Evolutionary conservation across 2,888 invertebrate genomes (phyloP), one percentile per base, ranked within the genome.

Genomic region (Nomada goodeniana): DNA sequence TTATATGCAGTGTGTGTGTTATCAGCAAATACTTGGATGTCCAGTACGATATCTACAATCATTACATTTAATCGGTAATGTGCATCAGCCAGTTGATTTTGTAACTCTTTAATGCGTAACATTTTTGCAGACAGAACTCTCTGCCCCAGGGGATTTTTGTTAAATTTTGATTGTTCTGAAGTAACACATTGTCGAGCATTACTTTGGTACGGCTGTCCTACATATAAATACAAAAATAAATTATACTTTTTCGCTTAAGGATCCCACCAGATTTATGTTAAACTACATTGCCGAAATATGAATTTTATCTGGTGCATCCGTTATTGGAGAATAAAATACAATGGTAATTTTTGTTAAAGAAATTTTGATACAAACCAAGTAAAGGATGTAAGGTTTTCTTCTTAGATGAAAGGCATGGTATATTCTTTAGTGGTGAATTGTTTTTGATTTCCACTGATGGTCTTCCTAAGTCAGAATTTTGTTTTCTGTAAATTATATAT

Each of bases 61-160:
- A 94, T 94, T 92, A 96, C 97, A 91, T 97, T 96, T 80, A 97
- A 94, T 91, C 97, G 97, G 88, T 96, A 96, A 91, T 97, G 97
- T 0, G 97, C 97, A 92, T 97, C 97, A 7, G 96, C 95, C 74
- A 97, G 91, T 92, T 97, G 97, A 93, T 97, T 97, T 94, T 97
- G 97, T 83, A 97, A 94, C 77, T 96, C 96, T 90, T 97, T 96
- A 44, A 97, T 95, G 42, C 96, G 95, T 80, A 97, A 95, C 83
- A 97, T 95, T 93, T 97, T 96, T 0, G 97, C 97, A 0, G 97
- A 97, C 85, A 97, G 94, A 60, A 97, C 96, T 18, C 97, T 95
- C 92, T 97, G 96, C 44, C 88, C 86, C 57, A 93, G 83, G 76
- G 86, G 91, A 84, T 89, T 92, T 70, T 83, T 88, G 23, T 72